These are phyloP conservation scores for Poeciliopsis gracilis DNA, from an alignment of 2,797 vertebrate genomes.

Conservation along the genomic window DNA sequence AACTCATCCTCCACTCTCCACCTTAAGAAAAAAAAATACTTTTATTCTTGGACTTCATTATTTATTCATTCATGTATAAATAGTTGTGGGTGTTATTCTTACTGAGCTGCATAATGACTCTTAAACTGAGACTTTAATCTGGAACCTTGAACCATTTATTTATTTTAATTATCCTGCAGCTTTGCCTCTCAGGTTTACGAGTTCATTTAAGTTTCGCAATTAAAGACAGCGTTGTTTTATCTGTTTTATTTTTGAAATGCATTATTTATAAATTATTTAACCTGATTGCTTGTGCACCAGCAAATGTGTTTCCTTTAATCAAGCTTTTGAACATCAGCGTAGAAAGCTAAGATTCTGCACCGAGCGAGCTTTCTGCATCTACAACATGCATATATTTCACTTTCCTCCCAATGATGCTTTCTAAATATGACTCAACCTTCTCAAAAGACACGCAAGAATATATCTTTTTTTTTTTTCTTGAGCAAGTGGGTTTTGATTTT, in stretches of 20 bases:
- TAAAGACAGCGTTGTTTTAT: background rate
- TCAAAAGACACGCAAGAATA: slow-evolving; percentile 24
- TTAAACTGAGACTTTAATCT: slow-evolving; percentile 9
- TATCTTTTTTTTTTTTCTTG: slow-evolving; percentile 26
- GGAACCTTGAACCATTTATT: slow-evolving; percentile 8
- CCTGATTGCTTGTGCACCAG: background rate
- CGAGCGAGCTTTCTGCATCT: background rate
- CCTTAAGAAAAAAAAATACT: background rate
- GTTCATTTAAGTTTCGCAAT: background rate
- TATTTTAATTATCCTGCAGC: slow-evolving; percentile 9
- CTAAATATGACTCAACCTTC: slow-evolving; percentile 38
- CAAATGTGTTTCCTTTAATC: background rate
- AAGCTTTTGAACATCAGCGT: background rate
- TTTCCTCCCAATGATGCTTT: slow-evolving; percentile 21
- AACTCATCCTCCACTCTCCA: slow-evolving; percentile 12
- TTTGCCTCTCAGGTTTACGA: background rate
- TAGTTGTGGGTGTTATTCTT: slow-evolving; percentile 4
- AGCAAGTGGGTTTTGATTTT: slow-evolving; percentile 41
- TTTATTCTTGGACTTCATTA: slow-evolving; percentile 4
- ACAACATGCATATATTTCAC: background rate
- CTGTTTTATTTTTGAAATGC: background rate
- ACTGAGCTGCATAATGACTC: background rate
- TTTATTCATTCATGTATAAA: slow-evolving; percentile 18
- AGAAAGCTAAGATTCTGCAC: background rate
- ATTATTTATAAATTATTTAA: background rate